Conservation (phyloP, 64 coral and sea anemone genomes). For the Porites australiensis region DNA sequence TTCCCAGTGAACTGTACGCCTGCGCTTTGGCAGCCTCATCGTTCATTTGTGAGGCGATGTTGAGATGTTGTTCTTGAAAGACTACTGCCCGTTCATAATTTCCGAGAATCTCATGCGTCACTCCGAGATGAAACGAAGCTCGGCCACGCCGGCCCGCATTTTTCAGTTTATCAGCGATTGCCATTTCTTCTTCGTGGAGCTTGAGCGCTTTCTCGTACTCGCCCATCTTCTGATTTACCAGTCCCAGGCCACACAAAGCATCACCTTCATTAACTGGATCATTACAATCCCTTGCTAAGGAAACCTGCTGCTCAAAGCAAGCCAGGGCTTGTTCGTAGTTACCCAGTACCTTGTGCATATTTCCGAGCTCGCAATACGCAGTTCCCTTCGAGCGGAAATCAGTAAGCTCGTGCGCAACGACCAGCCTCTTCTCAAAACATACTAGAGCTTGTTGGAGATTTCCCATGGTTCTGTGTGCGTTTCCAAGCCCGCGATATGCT, state of each 20-base stretch:
- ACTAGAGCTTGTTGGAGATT: conserved; percentile 97
- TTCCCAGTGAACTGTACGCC: conserved; percentile 85
- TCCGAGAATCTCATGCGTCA: conserved; percentile 77
- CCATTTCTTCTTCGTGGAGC: conserved; percentile 87
- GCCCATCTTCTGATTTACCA: conserved; percentile 89
- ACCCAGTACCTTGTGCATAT: conserved; percentile 93
- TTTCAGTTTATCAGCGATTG: conserved; percentile 76
- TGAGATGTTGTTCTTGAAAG: conserved; percentile 91
- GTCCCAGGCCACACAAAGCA: conserved; percentile 91
- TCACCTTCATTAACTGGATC: conserved; percentile 79
- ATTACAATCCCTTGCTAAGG: conserved; percentile 68
- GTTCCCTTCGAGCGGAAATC: conserved; percentile 78
- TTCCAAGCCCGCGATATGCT: conserved; percentile 94
- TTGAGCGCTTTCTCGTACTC: conserved; percentile 91
- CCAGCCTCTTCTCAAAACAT: conserved; percentile 96
- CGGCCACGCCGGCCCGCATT: conserved; percentile 54
- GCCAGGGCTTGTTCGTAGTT: conserved; percentile 96
- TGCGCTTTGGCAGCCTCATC: conserved; percentile 78
- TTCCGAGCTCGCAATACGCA: conserved; percentile 96
- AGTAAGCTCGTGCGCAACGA: conserved; percentile 92
- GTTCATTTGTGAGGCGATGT: conserved; percentile 81
- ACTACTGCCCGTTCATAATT: conserved; percentile 83
- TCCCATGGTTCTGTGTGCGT: conserved; percentile 84
- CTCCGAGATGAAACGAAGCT: conserved; percentile 87
- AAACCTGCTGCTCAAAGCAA: conserved; percentile 85